A percentile compares a stretch with the other conserved stretches of the same genome.
phyloP scores from a whole-genome alignment of 2,113 vertebrate species.

The Mungos mungo region DNA sequence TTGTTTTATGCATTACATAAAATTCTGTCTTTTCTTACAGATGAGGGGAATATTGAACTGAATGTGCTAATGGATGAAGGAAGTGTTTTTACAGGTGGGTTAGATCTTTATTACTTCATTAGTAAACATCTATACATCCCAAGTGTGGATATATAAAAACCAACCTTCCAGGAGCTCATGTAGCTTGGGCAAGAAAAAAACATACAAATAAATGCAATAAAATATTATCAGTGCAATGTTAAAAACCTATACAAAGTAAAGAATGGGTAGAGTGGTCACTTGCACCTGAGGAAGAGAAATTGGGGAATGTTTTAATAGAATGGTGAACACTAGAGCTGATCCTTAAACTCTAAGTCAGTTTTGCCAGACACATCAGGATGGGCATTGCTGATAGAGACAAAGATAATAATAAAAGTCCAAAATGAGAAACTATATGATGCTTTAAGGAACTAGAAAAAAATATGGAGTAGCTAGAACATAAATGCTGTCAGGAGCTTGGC shows the following conservation, averaged over 20 bases:
- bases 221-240: background rate
- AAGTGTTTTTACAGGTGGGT: conserved; percentile 52
- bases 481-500: background rate
- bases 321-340: background rate
- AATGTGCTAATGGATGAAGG: conserved; percentile 16
- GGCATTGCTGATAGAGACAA: background rate
- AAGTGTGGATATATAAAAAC: background rate
- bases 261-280: background rate
- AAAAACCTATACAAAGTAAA: background rate
- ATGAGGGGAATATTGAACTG: background rate
- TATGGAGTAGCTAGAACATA: background rate
- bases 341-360: background rate
- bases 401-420: background rate
- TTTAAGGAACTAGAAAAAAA: background rate
- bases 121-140: background rate
- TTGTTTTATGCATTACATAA: background rate
- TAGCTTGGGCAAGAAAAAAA: background rate
- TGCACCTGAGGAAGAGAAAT: background rate
- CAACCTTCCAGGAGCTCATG: background rate
- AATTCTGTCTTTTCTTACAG: conserved; percentile 56
- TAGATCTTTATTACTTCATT: background rate
- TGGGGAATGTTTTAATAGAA: background rate
- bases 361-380: background rate
- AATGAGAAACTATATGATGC: background rate
- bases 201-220: background rate